Percentiles rank a stretch among this genome's conserved stretches.
Conservation (phyloP, 1,140 invertebrate genomes). For the Ips typographus region DNA sequence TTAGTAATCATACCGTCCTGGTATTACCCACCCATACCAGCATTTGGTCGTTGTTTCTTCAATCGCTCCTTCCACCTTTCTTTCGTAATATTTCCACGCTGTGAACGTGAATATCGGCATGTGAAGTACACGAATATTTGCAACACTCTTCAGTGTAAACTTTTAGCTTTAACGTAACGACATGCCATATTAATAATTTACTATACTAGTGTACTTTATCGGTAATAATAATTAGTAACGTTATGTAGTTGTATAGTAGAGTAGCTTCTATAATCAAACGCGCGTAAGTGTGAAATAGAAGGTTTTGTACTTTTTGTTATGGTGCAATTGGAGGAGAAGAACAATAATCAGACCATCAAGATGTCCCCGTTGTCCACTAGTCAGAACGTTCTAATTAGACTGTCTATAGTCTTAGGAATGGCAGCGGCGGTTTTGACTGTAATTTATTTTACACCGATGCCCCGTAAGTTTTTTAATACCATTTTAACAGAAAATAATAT, state of each 20-base stretch:
- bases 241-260: not conserved
- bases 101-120: not conserved
- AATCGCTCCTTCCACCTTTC: constrained; percentile 25
- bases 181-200: no score
- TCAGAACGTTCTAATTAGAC: constrained; percentile 39
- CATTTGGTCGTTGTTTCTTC: constrained; percentile 11
- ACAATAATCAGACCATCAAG: constrained; percentile 15
- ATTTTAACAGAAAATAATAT: no score
- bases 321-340: constrained; percentile 18
- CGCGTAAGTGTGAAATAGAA: not conserved
- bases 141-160: not conserved
- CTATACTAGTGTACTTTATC: no score
- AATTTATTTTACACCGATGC: constrained; percentile 67
- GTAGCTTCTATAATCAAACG: not conserved
- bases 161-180: not conserved
- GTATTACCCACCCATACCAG: not conserved
- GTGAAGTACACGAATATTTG: constrained; percentile 5
- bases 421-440: constrained; percentile 64
- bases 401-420: constrained; percentile 52
- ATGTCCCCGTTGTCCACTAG: constrained; percentile 27
- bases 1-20: not conserved
- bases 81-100: constrained; percentile 21
- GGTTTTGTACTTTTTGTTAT: constrained; percentile 6
- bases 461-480: constrained; percentile 55
- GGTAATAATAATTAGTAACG: no score